Conservation (phyloP, 2,113 vertebrate species). For the Phrynocephalus versicolor region DNA sequence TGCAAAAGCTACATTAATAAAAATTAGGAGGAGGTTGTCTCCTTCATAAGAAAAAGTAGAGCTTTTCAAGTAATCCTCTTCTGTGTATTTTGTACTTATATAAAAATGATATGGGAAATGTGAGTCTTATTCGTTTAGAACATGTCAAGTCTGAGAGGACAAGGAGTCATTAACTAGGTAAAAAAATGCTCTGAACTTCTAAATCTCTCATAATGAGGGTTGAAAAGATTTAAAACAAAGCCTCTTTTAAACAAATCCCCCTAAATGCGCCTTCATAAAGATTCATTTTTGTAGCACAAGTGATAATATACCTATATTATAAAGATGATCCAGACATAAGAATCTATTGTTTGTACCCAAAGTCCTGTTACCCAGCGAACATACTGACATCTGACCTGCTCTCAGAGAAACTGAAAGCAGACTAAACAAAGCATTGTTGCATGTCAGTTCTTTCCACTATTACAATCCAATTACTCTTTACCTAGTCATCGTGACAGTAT, state of each 20-base stretch:
- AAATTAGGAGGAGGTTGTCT: conserved; percentile 5
- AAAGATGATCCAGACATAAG: conserved; percentile 67
- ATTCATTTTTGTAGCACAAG: background rate
- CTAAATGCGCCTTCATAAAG: conserved; percentile 10
- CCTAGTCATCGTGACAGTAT: conserved; percentile 88
- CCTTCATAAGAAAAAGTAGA: background rate
- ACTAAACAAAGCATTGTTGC: conserved; percentile 80
- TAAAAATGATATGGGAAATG: conserved; percentile 30
- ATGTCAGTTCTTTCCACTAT: conserved; percentile 79
- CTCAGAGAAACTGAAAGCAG: conserved; percentile 71
- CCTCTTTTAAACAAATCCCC: background rate
- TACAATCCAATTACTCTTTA: conserved; percentile 81
- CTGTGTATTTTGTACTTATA: conserved; percentile 33
- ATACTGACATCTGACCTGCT: conserved; percentile 72
- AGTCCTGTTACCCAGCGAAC: conserved; percentile 61
- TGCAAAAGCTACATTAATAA: conserved; percentile 21
- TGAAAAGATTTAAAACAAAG: conserved; percentile 38
- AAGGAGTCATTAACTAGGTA: conserved; percentile 58
- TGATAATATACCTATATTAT: background rate
- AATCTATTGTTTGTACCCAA: conserved; percentile 40
- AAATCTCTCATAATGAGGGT: conserved; percentile 47
- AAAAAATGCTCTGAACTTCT: conserved; percentile 36
- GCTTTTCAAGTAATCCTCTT: conserved; percentile 45
- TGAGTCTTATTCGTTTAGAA: conserved; percentile 45
- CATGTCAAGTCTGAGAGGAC: conserved; percentile 53